Conservation (phyloP, 2,113 vertebrate species). For the Myiozetetes cayanensis region DNA sequence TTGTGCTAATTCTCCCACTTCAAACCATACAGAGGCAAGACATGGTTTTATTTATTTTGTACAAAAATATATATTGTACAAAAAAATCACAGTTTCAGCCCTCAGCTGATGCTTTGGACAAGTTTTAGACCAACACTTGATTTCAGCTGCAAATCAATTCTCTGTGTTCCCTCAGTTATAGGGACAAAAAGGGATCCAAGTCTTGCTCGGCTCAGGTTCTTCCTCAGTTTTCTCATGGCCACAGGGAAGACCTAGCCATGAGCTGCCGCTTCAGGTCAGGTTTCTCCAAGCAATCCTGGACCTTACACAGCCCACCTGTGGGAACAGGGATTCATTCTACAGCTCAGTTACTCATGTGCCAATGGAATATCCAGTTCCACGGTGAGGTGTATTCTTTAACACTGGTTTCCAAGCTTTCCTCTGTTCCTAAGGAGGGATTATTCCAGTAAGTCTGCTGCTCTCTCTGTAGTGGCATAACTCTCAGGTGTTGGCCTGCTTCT, state of each 20-base stretch:
- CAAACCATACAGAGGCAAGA: not conserved
- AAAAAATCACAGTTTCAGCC: not conserved
- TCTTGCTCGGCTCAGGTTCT: not conserved
- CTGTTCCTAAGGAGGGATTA: not conserved
- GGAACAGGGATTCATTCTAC: not conserved
- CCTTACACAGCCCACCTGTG: not conserved
- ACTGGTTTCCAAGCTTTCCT: not conserved
- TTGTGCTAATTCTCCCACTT: not conserved
- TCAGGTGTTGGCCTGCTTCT: not conserved
- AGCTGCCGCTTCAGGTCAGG: not conserved
- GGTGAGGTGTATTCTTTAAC: not conserved
- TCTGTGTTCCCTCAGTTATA: not conserved
- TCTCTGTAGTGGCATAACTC: not conserved
- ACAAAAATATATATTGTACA: not conserved
- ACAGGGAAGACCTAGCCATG: not conserved
- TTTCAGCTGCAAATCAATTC: not conserved
- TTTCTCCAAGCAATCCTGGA: not conserved
- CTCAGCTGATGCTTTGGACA: not conserved
- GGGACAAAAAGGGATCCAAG: not conserved
- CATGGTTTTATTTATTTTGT: not conserved
- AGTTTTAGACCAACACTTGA: not conserved
- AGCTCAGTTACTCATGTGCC: not conserved
- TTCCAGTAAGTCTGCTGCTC: not conserved
- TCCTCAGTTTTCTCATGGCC: not conserved
- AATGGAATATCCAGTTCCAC: not conserved